Base-by-base conservation (phyloP, 2,888 invertebrate genomes). In the Atethmia centrago region DNA sequence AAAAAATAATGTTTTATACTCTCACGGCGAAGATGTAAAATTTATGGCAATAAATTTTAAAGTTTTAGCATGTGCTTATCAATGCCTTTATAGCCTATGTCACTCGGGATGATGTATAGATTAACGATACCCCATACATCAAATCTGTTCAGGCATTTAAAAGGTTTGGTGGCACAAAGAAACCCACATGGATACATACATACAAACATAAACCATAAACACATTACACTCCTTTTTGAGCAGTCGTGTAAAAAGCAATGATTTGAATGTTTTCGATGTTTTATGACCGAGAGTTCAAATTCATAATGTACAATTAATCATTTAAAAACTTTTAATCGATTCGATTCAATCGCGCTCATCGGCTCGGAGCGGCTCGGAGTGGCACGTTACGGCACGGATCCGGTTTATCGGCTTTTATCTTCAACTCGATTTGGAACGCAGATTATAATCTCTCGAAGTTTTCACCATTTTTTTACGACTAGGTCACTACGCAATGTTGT, bases 321-420 rank as follows among this genome's bases (percentile, higher is more conserved):
- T 51, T 78, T 61, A 69, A 82, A 62, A 88, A 89, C 63, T 88
- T 87, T 84, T 85, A 86, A 88, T 88, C 80, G 84, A 82, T 82
- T 85, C 82, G 67, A 74, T 82, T n/a, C n/a, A n/a, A n/a, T n/a
- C n/a, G n/a, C 74, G 74, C 63, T 75, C 62, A 80, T 80, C 75
- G 71, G 40, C 56, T 55, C 56, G 31, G 25, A 49, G n/a, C 63
- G 76, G 21, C 49, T 40, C 69, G 45, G 47, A 42, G 55, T 63
- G 73, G 64, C 63, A 70, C 82, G 42, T 62, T 36, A 66, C 71
- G 65, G 40, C 42, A 45, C 51, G 40, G 72, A 71, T 68, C 68
- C 65, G 47, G 62, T 67, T 79, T 78, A 80, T 77, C 68, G 71
- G 61, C 55, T 71, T 70, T 67, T 62, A 79, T 84, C 59, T 84